Base-by-base conservation (phyloP, 2,113 vertebrate species). In the Burhinus bistriatus region DNA sequence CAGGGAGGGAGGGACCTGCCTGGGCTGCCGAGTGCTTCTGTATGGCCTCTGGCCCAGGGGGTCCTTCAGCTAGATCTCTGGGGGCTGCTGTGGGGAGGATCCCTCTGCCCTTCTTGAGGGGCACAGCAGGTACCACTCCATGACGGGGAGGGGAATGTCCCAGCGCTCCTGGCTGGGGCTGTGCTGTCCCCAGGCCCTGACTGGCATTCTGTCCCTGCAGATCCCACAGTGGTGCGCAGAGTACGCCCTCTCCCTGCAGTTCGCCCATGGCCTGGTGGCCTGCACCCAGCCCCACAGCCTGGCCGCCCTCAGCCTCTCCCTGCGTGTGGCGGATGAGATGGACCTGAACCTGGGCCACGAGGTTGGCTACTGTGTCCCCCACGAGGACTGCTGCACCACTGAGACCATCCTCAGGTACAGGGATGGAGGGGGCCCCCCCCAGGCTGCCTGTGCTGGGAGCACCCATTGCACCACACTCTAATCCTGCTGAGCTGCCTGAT, bases 191-290 rank as follows among this genome's bases (percentile, higher is more conserved):
- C 2, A 2, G 16, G 26, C 27, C 36, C n/a, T 15, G 11, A 40
- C 22, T 2, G 0, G 5, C 0, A 0, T 18, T 8, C 17, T 61
- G 51, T 49, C 68, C 71, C 32, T 15, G 2, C 98, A 99, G 99
- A 99, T 99, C 59, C 99, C 99, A 0, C 99, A 99, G 96, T 99
- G 99, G 99, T 99, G 99, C 26, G 98, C 99, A 10, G 99, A 99
- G 97, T 99, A 99, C 9, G 99, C 98, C 2, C 95, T 99, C 66
- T 99, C 99, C 47, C 96, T 98, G 78, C 98, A 99, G 20, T 99
- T 99, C 18, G 96, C 98, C 88, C 98, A 99, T 3, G 99, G 99
- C 30, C 89, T 98, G 66, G 99, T 99, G 72, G 99, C 98, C 68
- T 99, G 99, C 81, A 99, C 99, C 3, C 99, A 99, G 93, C 99